These are phyloP conservation scores for Gastrophysa polygoni DNA, from an alignment of 2,888 invertebrate species.

Conservation along the genomic window DNA sequence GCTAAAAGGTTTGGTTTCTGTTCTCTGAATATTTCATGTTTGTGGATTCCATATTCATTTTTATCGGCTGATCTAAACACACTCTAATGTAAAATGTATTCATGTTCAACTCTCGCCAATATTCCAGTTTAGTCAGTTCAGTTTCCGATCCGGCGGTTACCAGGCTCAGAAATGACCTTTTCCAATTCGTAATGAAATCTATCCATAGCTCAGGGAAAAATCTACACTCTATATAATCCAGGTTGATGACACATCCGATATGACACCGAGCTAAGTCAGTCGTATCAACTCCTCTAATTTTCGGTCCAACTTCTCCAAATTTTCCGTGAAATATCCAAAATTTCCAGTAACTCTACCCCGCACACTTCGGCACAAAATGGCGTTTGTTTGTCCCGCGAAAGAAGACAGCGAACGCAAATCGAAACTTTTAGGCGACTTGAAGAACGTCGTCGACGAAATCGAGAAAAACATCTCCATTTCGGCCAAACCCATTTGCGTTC, in stretches of 20 bases:
- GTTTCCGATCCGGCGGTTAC: too few species aligned
- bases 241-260: not conserved
- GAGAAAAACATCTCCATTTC: slow-evolving; percentile 42
- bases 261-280: not conserved
- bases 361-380: too few species aligned
- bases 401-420: slow-evolving; percentile 45
- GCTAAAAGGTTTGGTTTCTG: too few species aligned
- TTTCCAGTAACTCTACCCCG: slow-evolving; percentile 27
- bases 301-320: slow-evolving; percentile 8
- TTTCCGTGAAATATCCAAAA: slow-evolving; percentile 18
- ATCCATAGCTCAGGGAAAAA: too few species aligned
- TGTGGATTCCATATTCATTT: too few species aligned
- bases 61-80: too few species aligned
- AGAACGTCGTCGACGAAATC: slow-evolving; percentile 47
- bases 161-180: too few species aligned
- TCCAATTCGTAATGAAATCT: too few species aligned
- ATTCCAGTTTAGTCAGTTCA: too few species aligned
- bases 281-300: not conserved
- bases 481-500: slow-evolving; percentile 58
- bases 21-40: too few species aligned
- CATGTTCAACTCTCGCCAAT: too few species aligned
- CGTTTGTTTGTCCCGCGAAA: slow-evolving; percentile 46
- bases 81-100: too few species aligned
- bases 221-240: not conserved
- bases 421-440: slow-evolving; percentile 45